Evolutionary conservation across 1,140 invertebrate species (phyloP).

Genomic region (Battus philenor): DNA sequence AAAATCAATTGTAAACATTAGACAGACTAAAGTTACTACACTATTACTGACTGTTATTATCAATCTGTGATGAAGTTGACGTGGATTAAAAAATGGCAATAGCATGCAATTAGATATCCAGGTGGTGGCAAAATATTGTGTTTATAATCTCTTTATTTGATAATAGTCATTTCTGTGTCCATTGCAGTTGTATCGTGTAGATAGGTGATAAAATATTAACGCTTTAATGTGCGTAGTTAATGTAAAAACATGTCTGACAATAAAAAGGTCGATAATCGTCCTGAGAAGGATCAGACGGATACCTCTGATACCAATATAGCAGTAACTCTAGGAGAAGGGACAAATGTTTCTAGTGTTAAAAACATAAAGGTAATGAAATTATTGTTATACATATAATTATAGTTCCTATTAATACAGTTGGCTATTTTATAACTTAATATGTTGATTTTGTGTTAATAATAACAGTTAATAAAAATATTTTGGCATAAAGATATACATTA

Average conservation of each 20-base stretch:
- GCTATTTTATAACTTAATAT: no score
- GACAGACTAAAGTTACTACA: no score
- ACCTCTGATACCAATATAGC: conserved; percentile 51
- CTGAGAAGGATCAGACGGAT: conserved; percentile 44
- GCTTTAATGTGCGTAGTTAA: conserved; percentile 54
- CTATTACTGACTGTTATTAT: no score
- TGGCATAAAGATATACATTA: no score
- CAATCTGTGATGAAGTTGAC: conserved; percentile 52
- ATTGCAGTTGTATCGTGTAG: conserved; percentile 15
- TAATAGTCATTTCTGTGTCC: conserved; percentile 16
- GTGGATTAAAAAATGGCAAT: conserved; percentile 42
- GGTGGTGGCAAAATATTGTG: conserved; percentile 54
- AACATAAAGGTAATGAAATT: conserved; percentile 56
- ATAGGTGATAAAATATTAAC: conserved; percentile 26
- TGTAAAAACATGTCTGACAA: conserved; percentile 57
- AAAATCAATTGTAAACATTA: no score
- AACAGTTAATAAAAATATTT: no score
- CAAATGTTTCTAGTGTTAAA: conserved; percentile 52
- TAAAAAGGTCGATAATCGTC: conserved; percentile 54
- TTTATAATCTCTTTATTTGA: conserved; percentile 21
- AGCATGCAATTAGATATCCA: conserved; percentile 38
- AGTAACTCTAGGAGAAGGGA: conserved; percentile 43
- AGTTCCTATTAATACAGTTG: no score
- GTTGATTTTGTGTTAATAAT: no score
- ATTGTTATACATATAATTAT: no score